phyloP scores from a whole-genome alignment of 2,888 invertebrate species.

The Phyllotreta striolata region DNA sequence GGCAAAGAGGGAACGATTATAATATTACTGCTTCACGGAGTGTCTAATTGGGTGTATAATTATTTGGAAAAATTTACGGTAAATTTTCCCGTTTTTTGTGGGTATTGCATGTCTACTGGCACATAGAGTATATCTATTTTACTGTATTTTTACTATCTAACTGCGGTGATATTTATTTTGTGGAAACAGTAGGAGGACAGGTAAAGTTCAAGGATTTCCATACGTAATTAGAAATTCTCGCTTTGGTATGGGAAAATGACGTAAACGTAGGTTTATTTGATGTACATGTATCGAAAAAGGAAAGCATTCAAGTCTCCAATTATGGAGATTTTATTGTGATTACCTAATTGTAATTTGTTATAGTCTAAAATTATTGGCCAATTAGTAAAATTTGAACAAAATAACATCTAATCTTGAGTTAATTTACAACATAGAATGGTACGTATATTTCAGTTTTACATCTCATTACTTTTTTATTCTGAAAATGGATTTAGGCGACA shows the following conservation, averaged over 20 bases:
- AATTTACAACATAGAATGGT: too few species aligned
- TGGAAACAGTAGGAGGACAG: slow-evolving; percentile 31
- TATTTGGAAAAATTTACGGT: too few species aligned
- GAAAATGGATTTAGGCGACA: too few species aligned
- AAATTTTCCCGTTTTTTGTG: too few species aligned
- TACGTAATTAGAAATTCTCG: slow-evolving; percentile 22
- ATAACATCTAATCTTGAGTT: too few species aligned
- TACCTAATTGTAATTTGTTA: slow-evolving; percentile 7
- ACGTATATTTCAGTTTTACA: too few species aligned
- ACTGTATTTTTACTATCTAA: slow-evolving; percentile 1
- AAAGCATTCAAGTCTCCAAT: slow-evolving; percentile 10
- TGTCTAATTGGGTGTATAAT: too few species aligned
- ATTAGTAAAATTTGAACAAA: too few species aligned
- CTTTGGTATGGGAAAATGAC: slow-evolving; percentile 13
- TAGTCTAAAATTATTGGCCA: neutral
- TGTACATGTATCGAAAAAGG: slow-evolving; percentile 11
- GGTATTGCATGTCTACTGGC: slow-evolving; percentile 5
- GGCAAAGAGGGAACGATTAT: too few species aligned
- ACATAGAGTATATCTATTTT: neutral
- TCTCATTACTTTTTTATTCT: too few species aligned
- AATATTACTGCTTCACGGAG: too few species aligned
- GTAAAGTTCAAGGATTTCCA: slow-evolving; percentile 33
- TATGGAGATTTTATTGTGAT: neutral
- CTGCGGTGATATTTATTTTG: slow-evolving; percentile 27
- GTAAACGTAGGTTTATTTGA: slow-evolving; percentile 13